These are phyloP conservation scores for Nasonia longicornis DNA, from an alignment of 1,140 invertebrate genomes.

Conservation along the genomic window DNA sequence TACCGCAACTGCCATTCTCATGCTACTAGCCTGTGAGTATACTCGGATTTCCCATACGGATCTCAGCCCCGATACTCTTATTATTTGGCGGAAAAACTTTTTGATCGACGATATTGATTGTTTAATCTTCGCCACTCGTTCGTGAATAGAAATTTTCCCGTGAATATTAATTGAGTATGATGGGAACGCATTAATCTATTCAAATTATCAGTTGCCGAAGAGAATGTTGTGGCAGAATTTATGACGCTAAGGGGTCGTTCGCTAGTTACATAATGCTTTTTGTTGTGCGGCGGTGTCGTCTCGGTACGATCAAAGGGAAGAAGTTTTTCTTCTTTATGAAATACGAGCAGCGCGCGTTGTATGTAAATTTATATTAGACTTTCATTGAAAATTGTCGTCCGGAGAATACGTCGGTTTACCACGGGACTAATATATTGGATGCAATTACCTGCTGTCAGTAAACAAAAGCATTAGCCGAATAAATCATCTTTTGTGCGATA, in stretches of 20 bases:
- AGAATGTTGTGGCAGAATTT: not conserved
- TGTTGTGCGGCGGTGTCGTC: not conserved
- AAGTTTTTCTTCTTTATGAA: not conserved
- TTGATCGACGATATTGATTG: not conserved
- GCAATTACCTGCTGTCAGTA: too few relatives aligned
- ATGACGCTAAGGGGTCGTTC: not conserved
- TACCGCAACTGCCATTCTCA: slow-evolving; percentile 91
- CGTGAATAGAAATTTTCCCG: not conserved
- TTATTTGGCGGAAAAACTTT: not conserved
- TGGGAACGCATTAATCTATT: not conserved
- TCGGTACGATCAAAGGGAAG: not conserved
- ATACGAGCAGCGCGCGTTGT: too few relatives aligned
- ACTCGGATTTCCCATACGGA: not conserved
- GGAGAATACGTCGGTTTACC: too few relatives aligned
- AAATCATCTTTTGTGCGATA: too few relatives aligned
- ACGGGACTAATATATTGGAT: too few relatives aligned
- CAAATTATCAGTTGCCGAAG: not conserved
- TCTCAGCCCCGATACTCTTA: not conserved
- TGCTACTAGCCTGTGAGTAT: slow-evolving; percentile 87
- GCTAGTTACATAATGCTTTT: not conserved
- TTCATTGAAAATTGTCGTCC: too few relatives aligned
- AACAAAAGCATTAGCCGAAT: too few relatives aligned
- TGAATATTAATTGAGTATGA: not conserved
- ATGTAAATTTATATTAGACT: too few relatives aligned
- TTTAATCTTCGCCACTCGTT: not conserved